Conservation (phyloP, 30 jellyfish, hydroid and myxozoan species). For the Hydra vulgaris region DNA sequence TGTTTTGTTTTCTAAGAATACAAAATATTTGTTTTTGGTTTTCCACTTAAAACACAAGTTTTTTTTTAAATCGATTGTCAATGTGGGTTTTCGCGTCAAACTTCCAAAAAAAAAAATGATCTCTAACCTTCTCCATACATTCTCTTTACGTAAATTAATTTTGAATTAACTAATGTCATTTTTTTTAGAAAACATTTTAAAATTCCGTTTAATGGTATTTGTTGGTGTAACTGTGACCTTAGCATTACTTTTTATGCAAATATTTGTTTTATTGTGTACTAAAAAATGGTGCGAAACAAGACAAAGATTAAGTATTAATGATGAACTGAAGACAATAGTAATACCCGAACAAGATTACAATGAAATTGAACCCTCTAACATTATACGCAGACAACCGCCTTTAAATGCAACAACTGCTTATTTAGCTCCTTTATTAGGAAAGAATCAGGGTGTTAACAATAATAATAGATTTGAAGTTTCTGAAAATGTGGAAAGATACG, state of each 20-base stretch:
- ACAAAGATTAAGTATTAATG: neutral
- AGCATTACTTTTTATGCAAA: neutral
- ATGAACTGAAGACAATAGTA: neutral
- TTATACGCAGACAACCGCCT: neutral
- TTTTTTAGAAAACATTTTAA: too few species aligned
- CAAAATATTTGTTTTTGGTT: too few species aligned
- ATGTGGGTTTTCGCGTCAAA: too few species aligned
- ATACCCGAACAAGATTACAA: neutral
- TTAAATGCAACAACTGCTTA: neutral
- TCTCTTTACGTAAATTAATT: too few species aligned
- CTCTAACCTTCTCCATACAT: too few species aligned
- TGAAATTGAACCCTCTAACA: neutral
- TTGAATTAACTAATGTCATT: too few species aligned
- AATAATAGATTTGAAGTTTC: neutral
- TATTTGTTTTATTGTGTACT: neutral
- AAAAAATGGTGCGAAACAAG: neutral
- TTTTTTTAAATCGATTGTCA: too few species aligned
- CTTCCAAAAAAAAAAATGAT: too few species aligned
- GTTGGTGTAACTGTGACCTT: neutral
- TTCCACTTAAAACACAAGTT: too few species aligned
- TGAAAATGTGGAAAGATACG: neutral
- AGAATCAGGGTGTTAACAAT: neutral
- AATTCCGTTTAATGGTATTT: too few species aligned
- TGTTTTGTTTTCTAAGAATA: too few species aligned
- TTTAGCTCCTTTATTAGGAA: neutral